These are phyloP conservation scores for Leptinotarsa juncta DNA, from an alignment of 2,888 invertebrate species.

Conservation along the genomic window DNA sequence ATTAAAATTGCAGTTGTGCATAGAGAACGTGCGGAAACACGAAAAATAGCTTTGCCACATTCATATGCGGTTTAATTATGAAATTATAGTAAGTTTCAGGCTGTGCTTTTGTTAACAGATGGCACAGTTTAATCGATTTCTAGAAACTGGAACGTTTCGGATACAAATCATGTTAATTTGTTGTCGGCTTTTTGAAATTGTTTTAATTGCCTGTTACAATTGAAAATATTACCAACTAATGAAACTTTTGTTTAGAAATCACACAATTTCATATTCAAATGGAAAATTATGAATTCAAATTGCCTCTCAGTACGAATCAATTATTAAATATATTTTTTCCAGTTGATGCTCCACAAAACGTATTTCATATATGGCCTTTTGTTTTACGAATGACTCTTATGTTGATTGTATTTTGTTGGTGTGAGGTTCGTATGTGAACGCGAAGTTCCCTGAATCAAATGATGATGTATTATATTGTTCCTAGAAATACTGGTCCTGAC, in stretches of 20 bases:
- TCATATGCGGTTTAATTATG: slow-evolving; percentile 16
- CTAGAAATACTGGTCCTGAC: no score
- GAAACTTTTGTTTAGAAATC: neutral
- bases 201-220: neutral
- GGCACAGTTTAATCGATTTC: slow-evolving; percentile 11
- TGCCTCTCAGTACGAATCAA: no score
- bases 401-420: no score
- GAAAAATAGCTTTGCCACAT: slow-evolving; percentile 1
- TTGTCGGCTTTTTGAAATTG: slow-evolving; percentile 1
- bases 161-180: slow-evolving; percentile 15
- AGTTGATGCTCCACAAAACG: no score
- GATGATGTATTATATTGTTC: no score
- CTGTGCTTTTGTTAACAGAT: slow-evolving; percentile 14
- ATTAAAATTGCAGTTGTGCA: slow-evolving; percentile 8
- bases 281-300: no score
- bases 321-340: no score
- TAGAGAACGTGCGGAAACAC: neutral
- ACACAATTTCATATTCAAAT: no score
- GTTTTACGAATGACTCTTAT: no score
- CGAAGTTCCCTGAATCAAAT: no score
- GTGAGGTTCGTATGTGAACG: no score
- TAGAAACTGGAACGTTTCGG: slow-evolving; percentile 1
- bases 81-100: slow-evolving; percentile 10
- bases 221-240: neutral
- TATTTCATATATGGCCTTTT: no score